Evolutionary conservation across 2,113 vertebrate genomes (phyloP), one percentile per base, ranked within the genome.

Genomic region (Cavia porcellus): DNA sequence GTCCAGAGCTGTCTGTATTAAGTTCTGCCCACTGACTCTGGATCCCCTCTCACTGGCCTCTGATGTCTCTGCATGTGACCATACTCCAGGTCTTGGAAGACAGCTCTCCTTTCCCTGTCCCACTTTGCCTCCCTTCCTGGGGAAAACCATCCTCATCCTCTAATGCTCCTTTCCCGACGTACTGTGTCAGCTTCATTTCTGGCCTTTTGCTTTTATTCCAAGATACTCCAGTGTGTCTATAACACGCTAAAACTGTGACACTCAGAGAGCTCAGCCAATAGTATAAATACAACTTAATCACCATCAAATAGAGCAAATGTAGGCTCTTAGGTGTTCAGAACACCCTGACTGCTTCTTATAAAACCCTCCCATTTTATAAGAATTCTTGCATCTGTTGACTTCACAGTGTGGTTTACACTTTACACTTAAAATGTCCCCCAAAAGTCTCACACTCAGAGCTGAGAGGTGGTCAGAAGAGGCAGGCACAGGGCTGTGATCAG

Each of bases 361-460:
- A 3, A 75, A n/a, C 25, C 7, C 70, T 81, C n/a, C 68, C 25
- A 81, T 90, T 94, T 90, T 57, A 35, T 25, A 84, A 19, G 7
- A 75, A 84, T n/a, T 94, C 15, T 92, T 15, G 74, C 57, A n/a
- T 84, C 59, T 92, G 52, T 79, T 13, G n/a, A 89, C 24, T 95
- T 90, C 50, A 45, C 9, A 45, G 38, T n/a, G n/a, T n/a, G n/a
- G n/a, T n/a, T 45, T 75, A 10, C 45, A 24, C 22, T 25, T 75
- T 75, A 24, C 10, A 25, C 45, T 42, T 45, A 25, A 74, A 45
- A 45, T 75, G 38, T 42, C 72, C 72, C 9, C 20, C n/a, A 24
- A 24, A 42, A 42, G 10, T 45, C 72, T 75, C 22, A 75, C 10
- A 3, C 25, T 75, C 22, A 28, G 22, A 45, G 38, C 22, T 42